A percentile compares a stretch with the other conserved stretches of the same genome.
Conservation (phyloP, 2,113 vertebrate genomes). For the Isichthys henryi region DNA sequence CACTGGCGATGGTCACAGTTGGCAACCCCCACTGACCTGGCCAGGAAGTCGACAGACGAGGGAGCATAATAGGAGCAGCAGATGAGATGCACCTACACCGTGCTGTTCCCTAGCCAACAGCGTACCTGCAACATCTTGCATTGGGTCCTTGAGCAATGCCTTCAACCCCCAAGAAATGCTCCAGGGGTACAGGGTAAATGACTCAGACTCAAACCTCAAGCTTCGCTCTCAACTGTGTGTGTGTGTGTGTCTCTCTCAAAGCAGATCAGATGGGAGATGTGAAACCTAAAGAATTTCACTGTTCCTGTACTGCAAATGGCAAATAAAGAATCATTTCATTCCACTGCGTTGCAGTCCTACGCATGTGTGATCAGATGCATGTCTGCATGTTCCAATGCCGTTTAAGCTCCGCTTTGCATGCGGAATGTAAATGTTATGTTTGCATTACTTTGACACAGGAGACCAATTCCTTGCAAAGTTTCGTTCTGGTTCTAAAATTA, state of each 20-base stretch:
- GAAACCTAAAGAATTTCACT: not conserved
- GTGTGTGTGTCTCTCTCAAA: not conserved
- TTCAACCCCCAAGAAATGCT: not conserved
- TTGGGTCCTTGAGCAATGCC: not conserved
- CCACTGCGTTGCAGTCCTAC: not conserved
- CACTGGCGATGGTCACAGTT: constrained; percentile 79
- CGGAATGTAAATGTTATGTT: not conserved
- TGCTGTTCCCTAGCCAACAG: not conserved
- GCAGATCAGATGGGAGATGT: not conserved
- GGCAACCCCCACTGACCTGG: constrained; percentile 93
- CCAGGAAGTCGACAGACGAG: not conserved
- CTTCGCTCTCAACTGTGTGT: not conserved
- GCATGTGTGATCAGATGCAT: not conserved
- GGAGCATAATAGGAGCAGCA: not conserved
- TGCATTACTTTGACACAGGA: not conserved
- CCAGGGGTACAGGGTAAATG: not conserved
- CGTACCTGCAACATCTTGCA: not conserved
- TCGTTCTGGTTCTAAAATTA: not conserved
- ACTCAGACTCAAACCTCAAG: not conserved
- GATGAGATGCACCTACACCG: not conserved
- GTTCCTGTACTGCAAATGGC: not conserved
- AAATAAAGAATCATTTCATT: not conserved
- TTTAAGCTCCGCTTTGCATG: not conserved
- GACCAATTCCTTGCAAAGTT: not conserved
- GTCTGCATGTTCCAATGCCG: not conserved